phyloP scores from a whole-genome alignment of 2,888 invertebrate genomes.

The Polymixis flavicincta region DNA sequence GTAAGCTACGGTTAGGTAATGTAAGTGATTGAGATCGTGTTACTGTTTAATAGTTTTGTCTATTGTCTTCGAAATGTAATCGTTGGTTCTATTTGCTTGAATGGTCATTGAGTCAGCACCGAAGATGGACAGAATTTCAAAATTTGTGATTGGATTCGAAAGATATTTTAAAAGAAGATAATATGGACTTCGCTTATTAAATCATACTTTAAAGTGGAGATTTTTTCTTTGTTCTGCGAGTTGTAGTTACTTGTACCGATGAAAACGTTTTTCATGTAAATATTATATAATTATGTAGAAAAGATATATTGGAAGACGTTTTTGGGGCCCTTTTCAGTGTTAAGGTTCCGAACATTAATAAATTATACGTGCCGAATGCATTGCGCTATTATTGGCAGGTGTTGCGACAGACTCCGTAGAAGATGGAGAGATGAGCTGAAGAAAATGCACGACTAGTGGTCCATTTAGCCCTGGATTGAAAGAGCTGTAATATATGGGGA shows the following conservation, averaged over 20 bases:
- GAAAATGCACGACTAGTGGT: no score
- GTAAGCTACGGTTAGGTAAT: conserved; percentile 13
- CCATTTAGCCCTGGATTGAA: no score
- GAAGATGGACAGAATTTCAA: neutral
- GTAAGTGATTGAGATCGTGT: conserved; percentile 5
- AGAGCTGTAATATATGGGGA: no score
- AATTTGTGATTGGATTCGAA: neutral
- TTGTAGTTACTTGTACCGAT: neutral
- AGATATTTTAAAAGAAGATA: neutral
- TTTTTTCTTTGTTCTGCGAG: neutral
- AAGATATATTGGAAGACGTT: neutral
- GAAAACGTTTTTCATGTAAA: neutral
- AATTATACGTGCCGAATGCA: neutral
- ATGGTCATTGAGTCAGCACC: conserved; percentile 16
- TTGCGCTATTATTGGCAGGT: no score
- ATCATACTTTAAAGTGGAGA: neutral
- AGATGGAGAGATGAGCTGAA: no score
- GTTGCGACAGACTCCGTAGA: no score
- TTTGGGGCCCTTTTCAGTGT: neutral
- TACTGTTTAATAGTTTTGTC: conserved; percentile 17
- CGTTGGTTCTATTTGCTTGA: neutral
- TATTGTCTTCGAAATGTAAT: conserved; percentile 25
- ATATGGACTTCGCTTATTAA: neutral
- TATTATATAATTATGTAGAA: no score
- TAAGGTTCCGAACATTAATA: neutral